phyloP scores from a whole-genome alignment of 2,888 invertebrate species.

The Punctoribates punctum region DNA sequence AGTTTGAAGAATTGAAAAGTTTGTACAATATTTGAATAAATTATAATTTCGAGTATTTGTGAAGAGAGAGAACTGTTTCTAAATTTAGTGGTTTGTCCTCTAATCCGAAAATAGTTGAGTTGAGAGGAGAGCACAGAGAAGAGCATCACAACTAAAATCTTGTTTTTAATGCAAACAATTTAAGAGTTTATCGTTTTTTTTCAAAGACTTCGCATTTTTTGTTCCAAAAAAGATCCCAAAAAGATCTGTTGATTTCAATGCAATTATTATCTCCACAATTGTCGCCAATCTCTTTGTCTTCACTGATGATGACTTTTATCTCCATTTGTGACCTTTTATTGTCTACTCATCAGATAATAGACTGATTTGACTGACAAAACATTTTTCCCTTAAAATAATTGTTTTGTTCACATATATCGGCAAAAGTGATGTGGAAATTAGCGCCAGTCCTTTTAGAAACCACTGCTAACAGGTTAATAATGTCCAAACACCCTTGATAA shows the following conservation, averaged over 20 bases:
- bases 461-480: conserved; percentile 24
- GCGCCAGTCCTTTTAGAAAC: conserved; percentile 41
- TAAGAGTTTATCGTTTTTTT: conserved; percentile 15
- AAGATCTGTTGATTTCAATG: conserved; percentile 6
- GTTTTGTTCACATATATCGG: background rate
- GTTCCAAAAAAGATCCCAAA: background rate
- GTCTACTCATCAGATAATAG: conserved; percentile 1
- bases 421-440: conserved; percentile 37
- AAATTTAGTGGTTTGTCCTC: conserved; percentile 32
- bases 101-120: conserved; percentile 28
- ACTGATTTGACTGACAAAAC: background rate
- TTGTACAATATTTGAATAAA: conserved; percentile 5
- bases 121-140: background rate
- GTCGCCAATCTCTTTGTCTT: background rate
- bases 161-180: conserved; percentile 15
- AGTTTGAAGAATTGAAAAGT: background rate
- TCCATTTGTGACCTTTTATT: background rate
- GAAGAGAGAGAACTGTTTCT: background rate
- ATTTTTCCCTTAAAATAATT: background rate
- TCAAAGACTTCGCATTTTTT: conserved; percentile 3
- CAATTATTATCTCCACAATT: background rate
- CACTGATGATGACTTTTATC: background rate
- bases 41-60: background rate
- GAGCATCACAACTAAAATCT: conserved; percentile 5
- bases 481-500: background rate